Evolutionary conservation across 2,888 invertebrate genomes (phyloP), one percentile per base, ranked within the genome.

Genomic region (Oscheius sp.): DNA sequence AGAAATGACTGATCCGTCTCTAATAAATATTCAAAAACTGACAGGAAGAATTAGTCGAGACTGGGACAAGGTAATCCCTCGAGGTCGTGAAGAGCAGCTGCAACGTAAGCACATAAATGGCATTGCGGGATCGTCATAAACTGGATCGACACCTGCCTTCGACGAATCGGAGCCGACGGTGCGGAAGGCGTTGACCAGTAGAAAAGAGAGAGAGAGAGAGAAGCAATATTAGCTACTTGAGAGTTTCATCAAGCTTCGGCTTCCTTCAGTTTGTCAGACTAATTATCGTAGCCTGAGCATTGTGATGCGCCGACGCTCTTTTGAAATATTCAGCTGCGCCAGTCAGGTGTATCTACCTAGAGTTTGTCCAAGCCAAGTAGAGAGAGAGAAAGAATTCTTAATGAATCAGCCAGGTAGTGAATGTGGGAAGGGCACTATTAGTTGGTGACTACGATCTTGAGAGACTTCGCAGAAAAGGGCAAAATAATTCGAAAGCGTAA

Each of bases 301-400:
- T 61, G 61, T 61, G 61, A 61, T 61, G 61, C 61, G 61, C 61
- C 61, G 42, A 31, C 61, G 61, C 45, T 45, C 61, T 61, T 61
- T 20, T 61, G 61, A 61, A 61, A 61, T 61, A 61, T 61, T 61
- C 61, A 61, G 45, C 10, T 15, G 45, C n/a, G 61, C 42, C 45
- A 31, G 42, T 8, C 45, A 20, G 45, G 55, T 55, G 53, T 53
- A 33, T 53, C 17, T 55, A 55, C n/a, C 33, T 42, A 55, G 55
- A 55, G 55, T 48, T 48, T 48, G 17, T 48, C 48, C 17, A 17
- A n/a, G n/a, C 42, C 17, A 48, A 48, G 23, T 48, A 48, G 48
- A 4, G 4, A 12, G 48, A 48, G 25, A 48, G 48, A 4, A 3
- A 12, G 48, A 48, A 48, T 48, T 48, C 25, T 25, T 5, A 48